Evolutionary conservation across 2,113 vertebrate species (phyloP).

Genomic region (Butorides virescens): DNA sequence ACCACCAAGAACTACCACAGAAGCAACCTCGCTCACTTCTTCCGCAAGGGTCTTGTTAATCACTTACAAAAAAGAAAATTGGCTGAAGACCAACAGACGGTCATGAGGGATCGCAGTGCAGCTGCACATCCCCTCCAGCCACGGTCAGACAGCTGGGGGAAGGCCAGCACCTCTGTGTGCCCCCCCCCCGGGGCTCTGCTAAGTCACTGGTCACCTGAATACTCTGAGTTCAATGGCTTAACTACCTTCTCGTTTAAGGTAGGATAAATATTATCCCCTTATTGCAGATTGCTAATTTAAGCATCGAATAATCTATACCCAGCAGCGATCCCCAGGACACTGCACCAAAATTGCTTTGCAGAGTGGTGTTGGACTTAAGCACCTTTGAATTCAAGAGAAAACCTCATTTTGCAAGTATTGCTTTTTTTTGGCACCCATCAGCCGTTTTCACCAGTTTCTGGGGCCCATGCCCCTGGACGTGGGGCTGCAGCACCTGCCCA

Average conservation of each 20-base stretch:
- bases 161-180: not conserved
- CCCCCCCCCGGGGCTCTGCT: not conserved
- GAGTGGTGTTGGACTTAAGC: not conserved
- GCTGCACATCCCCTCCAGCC: not conserved
- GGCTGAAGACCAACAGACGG: not conserved
- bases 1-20: not conserved
- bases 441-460: not conserved
- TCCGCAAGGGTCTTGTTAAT: not conserved
- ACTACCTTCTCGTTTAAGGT: not conserved
- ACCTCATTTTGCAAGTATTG: not conserved
- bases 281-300: not conserved
- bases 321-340: not conserved
- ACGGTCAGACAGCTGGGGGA: accelerated
- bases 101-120: not conserved
- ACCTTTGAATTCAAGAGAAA: not conserved
- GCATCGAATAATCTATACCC: not conserved
- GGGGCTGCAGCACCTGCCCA: not conserved
- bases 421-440: not conserved
- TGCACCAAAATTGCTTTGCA: not conserved
- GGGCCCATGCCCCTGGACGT: accelerated
- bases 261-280: not conserved
- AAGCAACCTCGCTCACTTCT: not conserved
- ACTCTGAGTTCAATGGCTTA: not conserved
- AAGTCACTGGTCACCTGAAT: not conserved
- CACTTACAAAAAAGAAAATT: not conserved